Conservation (phyloP, 2,797 vertebrate genomes). For the Serranus cabrilla region DNA sequence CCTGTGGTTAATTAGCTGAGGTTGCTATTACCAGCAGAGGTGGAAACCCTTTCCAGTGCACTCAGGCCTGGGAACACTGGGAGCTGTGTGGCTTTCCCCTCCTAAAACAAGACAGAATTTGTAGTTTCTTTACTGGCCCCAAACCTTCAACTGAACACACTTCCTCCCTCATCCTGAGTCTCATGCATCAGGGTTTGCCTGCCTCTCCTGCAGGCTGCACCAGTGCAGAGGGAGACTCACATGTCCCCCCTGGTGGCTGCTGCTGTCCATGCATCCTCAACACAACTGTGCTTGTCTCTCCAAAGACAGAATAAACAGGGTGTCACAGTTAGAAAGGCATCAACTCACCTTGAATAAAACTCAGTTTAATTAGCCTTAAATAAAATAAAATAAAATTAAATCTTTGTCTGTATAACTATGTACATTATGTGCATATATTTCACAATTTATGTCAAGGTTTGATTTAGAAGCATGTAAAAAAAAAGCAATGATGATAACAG, state of each 20-base stretch:
- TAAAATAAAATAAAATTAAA: no score
- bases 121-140: conserved; percentile 36
- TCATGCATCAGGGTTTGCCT: conserved; percentile 20
- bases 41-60: conserved; percentile 48
- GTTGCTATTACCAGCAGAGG: conserved; percentile 64
- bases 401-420: no score
- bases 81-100: conserved; percentile 44
- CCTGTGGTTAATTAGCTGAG: conserved; percentile 76
- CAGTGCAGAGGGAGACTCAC: conserved; percentile 43
- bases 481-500: no score
- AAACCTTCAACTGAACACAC: conserved; percentile 32
- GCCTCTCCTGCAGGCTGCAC: conserved; percentile 14
- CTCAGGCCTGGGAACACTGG: conserved; percentile 55
- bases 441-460: background rate
- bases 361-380: background rate
- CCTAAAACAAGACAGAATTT: conserved; percentile 52
- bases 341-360: background rate
- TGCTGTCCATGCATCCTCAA: conserved; percentile 15
- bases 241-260: conserved; percentile 81
- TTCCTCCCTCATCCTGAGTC: conserved; percentile 25
- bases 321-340: background rate
- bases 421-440: background rate
- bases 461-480: no score
- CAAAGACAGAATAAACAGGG: background rate
- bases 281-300: background rate